Evolutionary conservation across 2,888 invertebrate species (phyloP), one percentile per base, ranked within the genome.

Genomic region (Drosophila paucipuncta): DNA sequence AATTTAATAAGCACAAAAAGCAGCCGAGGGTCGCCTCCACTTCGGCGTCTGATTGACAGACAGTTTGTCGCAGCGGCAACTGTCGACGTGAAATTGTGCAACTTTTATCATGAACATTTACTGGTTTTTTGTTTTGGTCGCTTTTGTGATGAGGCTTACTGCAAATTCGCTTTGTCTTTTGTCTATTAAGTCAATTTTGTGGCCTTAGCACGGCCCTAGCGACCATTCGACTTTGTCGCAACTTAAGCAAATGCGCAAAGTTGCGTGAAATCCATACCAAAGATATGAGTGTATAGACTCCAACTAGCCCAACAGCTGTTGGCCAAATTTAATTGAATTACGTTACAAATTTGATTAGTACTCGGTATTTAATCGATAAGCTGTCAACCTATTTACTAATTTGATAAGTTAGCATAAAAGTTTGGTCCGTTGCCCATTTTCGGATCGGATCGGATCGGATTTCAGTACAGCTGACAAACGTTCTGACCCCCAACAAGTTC

Each of bases 1-100:
- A 87, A 83, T 82, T 68, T 85, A 88, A 86, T 84, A 89, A 84
- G 78, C 68, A 75, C 59, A 85, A 78, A 78, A 82, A 76, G 78
- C 68, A 68, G 68, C 61, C 64, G 52, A 22, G 61, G 13, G 58
- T 54, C 39, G 67, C 53, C 60, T 60, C 52, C 28, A 41, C 30
- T 52, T 25, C 28, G 68, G 22, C 64, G 60, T 54, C 82, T 76
- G 76, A 73, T 65, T 78, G 83, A 76, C 76, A 76, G 84, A 76
- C 84, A 81, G 76, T 60, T 85, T 83, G 88, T 81, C 79, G 79
- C 75, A 83, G 76, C 66, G 67, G 11, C 41, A 52, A 67, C 16
- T 41, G 25, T 25, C 35, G 54, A 55, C 35, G 16, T 11, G 35
- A 55, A 55, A 55, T 55, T 25, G 16, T 22, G 10, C 58, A 53